Conservation (phyloP, 2,888 invertebrate species). For the Nebria salina region DNA sequence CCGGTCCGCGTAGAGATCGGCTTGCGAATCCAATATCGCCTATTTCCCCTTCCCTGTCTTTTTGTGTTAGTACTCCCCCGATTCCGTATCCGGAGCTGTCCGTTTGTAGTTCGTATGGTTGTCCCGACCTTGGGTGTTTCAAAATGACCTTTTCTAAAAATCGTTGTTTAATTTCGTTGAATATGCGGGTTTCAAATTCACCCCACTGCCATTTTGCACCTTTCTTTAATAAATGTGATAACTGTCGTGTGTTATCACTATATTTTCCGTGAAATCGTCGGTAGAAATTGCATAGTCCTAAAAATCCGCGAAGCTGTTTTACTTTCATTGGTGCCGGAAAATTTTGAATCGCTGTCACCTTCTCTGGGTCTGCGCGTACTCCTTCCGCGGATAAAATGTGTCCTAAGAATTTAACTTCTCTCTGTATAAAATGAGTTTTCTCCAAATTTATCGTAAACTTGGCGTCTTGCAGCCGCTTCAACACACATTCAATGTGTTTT, state of each 20-base stretch:
- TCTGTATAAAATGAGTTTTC: constrained; percentile 51
- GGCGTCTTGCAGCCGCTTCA: constrained; percentile 47
- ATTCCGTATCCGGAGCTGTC: constrained; percentile 35
- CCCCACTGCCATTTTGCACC: no score
- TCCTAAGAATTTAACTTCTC: constrained; percentile 33
- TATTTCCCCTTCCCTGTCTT: constrained; percentile 23
- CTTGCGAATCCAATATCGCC: constrained; percentile 50
- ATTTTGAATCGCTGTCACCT: constrained; percentile 49
- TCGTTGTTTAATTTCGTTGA: no score
- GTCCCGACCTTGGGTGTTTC: constrained; percentile 20
- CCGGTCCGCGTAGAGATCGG: constrained; percentile 43
- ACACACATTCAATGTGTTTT: constrained; percentile 50
- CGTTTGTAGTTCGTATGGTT: constrained; percentile 43
- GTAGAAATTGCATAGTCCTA: not conserved
- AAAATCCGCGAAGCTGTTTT: constrained; percentile 51
- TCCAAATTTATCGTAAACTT: constrained; percentile 51
- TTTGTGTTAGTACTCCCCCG: constrained; percentile 10
- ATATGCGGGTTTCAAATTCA: no score
- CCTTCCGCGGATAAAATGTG: constrained; percentile 43
- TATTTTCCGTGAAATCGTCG: no score
- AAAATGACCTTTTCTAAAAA: constrained; percentile 38
- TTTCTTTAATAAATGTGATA: no score
- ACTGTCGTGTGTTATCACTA: no score
- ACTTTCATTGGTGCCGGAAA: constrained; percentile 51
- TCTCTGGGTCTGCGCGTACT: constrained; percentile 48